Percentiles rank a stretch among this genome's conserved stretches.
phyloP scores from a whole-genome alignment of 2,113 vertebrate species.

The Canis aureus region DNA sequence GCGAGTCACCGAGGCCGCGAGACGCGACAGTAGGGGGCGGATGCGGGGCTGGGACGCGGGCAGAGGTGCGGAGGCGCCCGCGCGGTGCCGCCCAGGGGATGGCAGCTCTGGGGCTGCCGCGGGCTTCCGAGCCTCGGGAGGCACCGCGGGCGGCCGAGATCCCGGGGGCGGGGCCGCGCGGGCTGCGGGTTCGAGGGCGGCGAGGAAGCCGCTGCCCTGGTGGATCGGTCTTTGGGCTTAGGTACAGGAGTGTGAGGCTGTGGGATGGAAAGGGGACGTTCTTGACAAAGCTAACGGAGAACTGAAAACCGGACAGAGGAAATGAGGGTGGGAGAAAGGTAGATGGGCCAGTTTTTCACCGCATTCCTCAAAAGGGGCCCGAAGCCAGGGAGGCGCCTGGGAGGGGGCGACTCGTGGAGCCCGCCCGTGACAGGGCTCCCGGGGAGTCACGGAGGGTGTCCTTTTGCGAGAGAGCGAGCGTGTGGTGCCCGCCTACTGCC shows the following conservation, averaged over 20 bases:
- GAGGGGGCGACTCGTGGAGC: background rate
- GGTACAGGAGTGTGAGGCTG: background rate
- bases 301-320: background rate
- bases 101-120: background rate
- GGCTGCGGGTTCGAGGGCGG: background rate
- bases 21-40: background rate
- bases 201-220: background rate
- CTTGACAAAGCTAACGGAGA: background rate
- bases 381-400: background rate
- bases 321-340: background rate
- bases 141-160: conserved; percentile 32
- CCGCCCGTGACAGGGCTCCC: background rate
- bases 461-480: background rate
- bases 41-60: background rate
- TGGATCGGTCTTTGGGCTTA: background rate
- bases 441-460: background rate
- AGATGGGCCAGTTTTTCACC: background rate
- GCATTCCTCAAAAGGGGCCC: background rate
- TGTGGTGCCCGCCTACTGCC: background rate
- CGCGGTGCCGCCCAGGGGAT: background rate
- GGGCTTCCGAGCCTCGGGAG: conserved; percentile 19
- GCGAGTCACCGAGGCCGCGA: background rate
- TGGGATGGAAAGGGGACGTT: background rate
- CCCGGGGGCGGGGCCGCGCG: conserved; percentile 38
- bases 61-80: background rate